Evolutionary conservation across 64 coral and sea anemone genomes (phyloP).

Genomic region (Montipora capricornis): DNA sequence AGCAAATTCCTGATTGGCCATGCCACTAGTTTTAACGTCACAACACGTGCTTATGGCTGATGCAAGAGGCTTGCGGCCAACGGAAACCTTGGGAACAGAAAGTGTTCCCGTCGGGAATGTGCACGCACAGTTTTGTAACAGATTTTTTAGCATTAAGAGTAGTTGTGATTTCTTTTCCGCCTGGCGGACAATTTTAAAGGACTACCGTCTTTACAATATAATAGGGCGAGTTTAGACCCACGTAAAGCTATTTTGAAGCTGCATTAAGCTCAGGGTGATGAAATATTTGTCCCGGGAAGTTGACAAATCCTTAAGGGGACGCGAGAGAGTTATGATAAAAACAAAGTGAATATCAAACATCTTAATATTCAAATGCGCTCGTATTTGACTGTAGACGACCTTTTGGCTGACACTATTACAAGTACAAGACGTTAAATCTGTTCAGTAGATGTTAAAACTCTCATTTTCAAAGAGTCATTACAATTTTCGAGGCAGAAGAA

Average conservation of each 20-base stretch:
- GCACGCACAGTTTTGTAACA: background rate
- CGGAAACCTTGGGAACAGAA: slow-evolving; percentile 23
- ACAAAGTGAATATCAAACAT: too few relatives aligned
- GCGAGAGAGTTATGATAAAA: too few relatives aligned
- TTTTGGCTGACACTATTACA: too few relatives aligned
- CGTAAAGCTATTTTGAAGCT: background rate
- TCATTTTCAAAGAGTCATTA: too few relatives aligned
- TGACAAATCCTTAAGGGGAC: background rate
- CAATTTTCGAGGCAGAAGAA: too few relatives aligned
- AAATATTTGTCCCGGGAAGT: background rate
- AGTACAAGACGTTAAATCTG: too few relatives aligned
- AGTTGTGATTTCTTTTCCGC: background rate
- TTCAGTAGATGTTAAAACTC: too few relatives aligned
- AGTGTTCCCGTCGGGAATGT: slow-evolving; percentile 49
- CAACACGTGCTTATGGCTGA: slow-evolving; percentile 37
- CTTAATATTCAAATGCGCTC: too few relatives aligned
- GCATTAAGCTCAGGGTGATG: background rate
- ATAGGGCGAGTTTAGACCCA: background rate
- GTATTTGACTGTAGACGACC: too few relatives aligned
- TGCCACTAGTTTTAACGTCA: background rate
- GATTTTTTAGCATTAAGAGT: background rate
- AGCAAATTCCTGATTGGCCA: too few relatives aligned
- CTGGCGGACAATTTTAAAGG: background rate
- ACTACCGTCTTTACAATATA: background rate
- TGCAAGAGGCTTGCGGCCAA: too few relatives aligned